A percentile compares a stretch with the other conserved stretches of the same genome.
phyloP scores from a whole-genome alignment of 2,888 invertebrate species.

The Hemithea aestivaria region DNA sequence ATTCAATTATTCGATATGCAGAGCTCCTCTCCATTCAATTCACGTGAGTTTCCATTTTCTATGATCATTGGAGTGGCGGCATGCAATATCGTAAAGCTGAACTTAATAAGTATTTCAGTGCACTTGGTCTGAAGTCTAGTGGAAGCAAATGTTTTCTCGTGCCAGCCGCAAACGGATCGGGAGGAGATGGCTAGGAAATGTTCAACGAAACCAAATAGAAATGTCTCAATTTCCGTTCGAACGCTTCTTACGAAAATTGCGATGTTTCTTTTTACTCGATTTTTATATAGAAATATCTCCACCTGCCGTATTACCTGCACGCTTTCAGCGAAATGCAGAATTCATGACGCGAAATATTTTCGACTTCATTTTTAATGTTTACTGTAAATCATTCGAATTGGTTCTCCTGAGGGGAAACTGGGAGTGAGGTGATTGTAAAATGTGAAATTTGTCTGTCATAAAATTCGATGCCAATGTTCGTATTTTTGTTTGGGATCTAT shows the following conservation, averaged over 20 bases:
- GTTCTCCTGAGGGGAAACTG: constrained; percentile 17
- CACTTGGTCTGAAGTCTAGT: constrained; percentile 33
- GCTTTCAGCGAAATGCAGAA: constrained; percentile 23
- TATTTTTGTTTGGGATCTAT: neutral
- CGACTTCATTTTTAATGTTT: constrained; percentile 16
- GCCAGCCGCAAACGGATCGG: constrained; percentile 51
- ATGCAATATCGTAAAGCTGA: constrained; percentile 8
- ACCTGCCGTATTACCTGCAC: constrained; percentile 32
- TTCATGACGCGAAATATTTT: constrained; percentile 9
- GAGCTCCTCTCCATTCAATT: constrained; percentile 6
- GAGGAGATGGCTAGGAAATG: constrained; percentile 60
- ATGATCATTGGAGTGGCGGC: constrained; percentile 5
- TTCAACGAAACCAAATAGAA: constrained; percentile 70
- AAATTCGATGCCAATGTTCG: neutral
- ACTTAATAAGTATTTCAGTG: constrained; percentile 24
- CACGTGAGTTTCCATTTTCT: constrained; percentile 3
- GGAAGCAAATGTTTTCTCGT: constrained; percentile 45
- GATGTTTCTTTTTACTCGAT: constrained; percentile 46
- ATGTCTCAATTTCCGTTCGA: constrained; percentile 70
- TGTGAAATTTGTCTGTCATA: constrained; percentile 6
- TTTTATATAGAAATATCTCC: constrained; percentile 43
- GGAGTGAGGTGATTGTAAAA: constrained; percentile 13
- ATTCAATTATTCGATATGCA: neutral
- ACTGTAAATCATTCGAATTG: constrained; percentile 19
- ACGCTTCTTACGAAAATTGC: constrained; percentile 52